Evolutionary conservation across 1,140 invertebrate species (phyloP).

Genomic region (Drosophila orosa): DNA sequence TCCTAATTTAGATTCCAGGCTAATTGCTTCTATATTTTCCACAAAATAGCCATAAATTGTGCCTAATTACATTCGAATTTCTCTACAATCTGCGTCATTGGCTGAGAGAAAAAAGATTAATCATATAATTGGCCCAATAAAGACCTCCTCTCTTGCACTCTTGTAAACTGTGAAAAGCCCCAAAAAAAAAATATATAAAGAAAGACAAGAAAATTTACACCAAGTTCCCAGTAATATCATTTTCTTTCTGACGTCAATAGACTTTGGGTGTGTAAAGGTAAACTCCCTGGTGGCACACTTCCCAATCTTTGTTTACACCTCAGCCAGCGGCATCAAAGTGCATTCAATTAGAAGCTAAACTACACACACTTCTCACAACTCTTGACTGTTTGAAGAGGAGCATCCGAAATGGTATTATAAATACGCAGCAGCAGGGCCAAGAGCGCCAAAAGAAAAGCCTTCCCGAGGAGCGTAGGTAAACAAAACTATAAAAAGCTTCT

Average conservation of each 20-base stretch:
- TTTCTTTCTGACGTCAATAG: conserved; percentile 58
- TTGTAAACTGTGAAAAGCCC: conserved; percentile 61
- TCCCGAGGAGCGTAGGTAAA: conserved; percentile 56
- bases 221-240: conserved; percentile 47
- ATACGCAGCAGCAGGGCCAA: conserved; percentile 42
- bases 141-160: conserved; percentile 16
- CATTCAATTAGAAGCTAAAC: conserved; percentile 73
- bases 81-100: conserved; percentile 64
- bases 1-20: conserved; percentile 48
- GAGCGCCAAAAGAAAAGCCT: conserved; percentile 20
- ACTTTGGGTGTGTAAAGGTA: background rate
- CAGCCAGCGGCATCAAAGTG: conserved; percentile 59
- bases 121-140: conserved; percentile 76
- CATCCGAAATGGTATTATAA: conserved; percentile 64
- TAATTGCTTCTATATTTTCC: conserved; percentile 50
- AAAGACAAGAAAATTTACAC: conserved; percentile 26
- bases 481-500: conserved; percentile 68
- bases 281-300: conserved; percentile 65
- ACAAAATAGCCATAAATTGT: conserved; percentile 46
- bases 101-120: conserved; percentile 59
- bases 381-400: conserved; percentile 30
- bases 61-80: conserved; percentile 49
- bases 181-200: conserved; percentile 14
- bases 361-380: conserved; percentile 23
- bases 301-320: conserved; percentile 59